Base-by-base conservation (phyloP, 2,797 vertebrate species). In the Apogon talboti region DNA sequence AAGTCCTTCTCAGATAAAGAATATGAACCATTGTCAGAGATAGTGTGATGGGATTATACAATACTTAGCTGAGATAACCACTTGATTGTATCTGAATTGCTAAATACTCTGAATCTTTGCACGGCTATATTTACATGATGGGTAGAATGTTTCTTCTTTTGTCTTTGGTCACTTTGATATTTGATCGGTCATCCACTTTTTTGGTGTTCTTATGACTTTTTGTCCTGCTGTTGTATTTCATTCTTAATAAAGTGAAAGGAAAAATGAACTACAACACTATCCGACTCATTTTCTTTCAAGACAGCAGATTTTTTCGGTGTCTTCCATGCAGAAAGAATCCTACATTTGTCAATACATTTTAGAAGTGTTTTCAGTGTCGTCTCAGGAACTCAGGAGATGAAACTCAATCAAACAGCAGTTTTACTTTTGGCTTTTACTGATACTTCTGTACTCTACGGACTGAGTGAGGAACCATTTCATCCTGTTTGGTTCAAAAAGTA, bases 201-300 rank as follows among this genome's bases (percentile, higher is more conserved):
- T 91, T 88, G 87, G 86, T 94, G 91, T 93, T 92, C 86, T 88
- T 89, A 90, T 89, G 87, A 89, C 88, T 92, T 92, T 91, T 87
- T 84, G 91, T 92, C 89, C 90, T 84, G 92, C 87, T 94, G 92
- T 91, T 92, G 93, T 93, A 86, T 91, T 93, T 74, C 92, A 91
- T 94, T 94, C 93, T 94, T 94, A 94, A 92, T 92, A 93, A 94
- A 94, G 89, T 84, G 49, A 37, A 62, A 87, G 79, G 45, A 85
- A 89, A 90, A 90, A 86, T 15, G 2, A 74, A 79, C 14, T 41
- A 44, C 13, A 38, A 4, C 7, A 47, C 47, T 41, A 24, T 66
- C 7, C 19, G 16, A 24, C 49, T 64, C 6, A 54, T 65, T 59
- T 53, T 53, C 14, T 35, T 45, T 67, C 10, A 55, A n/a, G 16